A percentile compares a stretch with the other conserved stretches of the same genome.
phyloP scores from a whole-genome alignment of 2,888 invertebrate genomes.

The Marronus borbonicus region DNA sequence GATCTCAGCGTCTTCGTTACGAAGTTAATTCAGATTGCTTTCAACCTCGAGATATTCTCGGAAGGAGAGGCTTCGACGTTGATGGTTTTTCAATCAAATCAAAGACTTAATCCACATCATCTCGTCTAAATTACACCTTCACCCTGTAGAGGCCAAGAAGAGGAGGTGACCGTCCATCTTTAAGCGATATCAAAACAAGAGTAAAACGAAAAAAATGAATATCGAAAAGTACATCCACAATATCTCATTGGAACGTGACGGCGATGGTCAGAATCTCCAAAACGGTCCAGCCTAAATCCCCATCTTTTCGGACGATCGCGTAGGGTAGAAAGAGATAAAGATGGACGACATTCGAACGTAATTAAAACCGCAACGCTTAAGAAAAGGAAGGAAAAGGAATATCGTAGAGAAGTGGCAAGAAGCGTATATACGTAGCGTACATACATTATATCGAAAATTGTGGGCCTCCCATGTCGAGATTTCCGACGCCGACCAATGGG shows the following conservation, averaged over 20 bases:
- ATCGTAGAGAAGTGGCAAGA: neutral
- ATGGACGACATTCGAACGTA: too few species aligned
- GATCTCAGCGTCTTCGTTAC: too few species aligned
- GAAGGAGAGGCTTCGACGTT: too few species aligned
- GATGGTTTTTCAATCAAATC: too few species aligned
- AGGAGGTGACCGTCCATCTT: neutral
- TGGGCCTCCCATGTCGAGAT: conserved; percentile 59
- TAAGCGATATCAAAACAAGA: neutral
- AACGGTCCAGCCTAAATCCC: neutral
- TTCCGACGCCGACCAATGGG: conserved; percentile 53
- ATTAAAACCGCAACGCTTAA: too few species aligned
- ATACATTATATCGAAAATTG: conserved; percentile 46
- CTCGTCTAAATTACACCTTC: too few species aligned
- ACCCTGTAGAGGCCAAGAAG: too few species aligned
- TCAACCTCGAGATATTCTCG: too few species aligned
- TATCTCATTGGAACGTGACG: conserved; percentile 12
- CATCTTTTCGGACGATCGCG: conserved; percentile 1
- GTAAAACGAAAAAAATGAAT: neutral
- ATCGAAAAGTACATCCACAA: neutral
- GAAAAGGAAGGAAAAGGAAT: too few species aligned
- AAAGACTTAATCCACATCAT: too few species aligned
- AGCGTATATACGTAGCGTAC: neutral
- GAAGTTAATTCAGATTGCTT: too few species aligned
- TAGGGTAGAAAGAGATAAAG: neutral
- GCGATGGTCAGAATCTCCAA: too few species aligned